Percentiles rank a stretch among this genome's conserved stretches.
These are phyloP conservation scores for Oligia fasciuncula DNA, from an alignment of 2,888 invertebrate species.

Conservation along the genomic window DNA sequence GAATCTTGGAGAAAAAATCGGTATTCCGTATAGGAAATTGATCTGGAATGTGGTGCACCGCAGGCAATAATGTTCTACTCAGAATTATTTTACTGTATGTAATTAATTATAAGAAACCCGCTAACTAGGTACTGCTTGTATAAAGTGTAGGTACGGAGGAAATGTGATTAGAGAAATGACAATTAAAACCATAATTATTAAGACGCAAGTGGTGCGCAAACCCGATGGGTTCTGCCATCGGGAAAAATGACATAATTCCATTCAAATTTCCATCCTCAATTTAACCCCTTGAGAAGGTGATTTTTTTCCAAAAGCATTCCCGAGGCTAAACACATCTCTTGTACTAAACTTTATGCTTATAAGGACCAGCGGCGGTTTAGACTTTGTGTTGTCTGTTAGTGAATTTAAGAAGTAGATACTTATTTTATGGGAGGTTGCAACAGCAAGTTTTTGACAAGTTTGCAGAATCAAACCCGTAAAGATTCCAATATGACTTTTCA, in stretches of 20 bases:
- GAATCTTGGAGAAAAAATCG: background rate
- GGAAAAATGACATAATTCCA: background rate
- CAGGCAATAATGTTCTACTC: background rate
- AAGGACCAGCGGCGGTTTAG: too few species aligned
- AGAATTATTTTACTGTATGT: constrained; percentile 4
- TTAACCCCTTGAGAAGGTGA: too few species aligned
- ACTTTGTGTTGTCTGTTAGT: too few species aligned
- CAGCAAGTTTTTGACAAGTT: background rate
- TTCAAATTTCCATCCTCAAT: too few species aligned
- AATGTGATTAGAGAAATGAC: background rate
- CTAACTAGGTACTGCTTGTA: background rate
- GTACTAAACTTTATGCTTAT: too few species aligned
- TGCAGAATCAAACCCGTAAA: background rate
- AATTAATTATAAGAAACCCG: background rate
- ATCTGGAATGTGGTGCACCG: constrained; percentile 11
- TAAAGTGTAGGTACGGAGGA: background rate
- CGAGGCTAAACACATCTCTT: too few species aligned
- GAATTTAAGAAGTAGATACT: too few species aligned
- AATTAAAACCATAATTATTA: background rate
- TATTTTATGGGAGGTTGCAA: too few species aligned
- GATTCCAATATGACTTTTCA: background rate
- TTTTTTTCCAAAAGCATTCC: too few species aligned
- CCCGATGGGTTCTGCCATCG: background rate
- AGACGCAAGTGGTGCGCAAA: background rate
- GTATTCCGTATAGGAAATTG: background rate